Percentiles rank a stretch among this genome's conserved stretches.
Evolutionary conservation across 2,113 vertebrate species (phyloP).

Genomic region (Myiozetetes cayanensis): DNA sequence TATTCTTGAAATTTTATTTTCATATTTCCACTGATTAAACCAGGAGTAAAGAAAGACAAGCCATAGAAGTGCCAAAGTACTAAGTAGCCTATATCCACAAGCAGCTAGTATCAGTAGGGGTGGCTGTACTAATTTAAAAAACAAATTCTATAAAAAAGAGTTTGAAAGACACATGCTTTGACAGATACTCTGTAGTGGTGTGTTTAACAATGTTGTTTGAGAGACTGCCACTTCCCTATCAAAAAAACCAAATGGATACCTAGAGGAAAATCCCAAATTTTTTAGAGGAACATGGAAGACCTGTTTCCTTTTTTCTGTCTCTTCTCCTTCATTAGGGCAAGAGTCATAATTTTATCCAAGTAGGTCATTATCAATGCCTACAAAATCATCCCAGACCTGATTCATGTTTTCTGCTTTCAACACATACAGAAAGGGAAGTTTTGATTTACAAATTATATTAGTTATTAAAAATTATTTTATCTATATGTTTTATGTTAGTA

Average conservation of each 20-base stretch:
- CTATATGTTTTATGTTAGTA: not conserved
- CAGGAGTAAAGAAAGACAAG: not conserved
- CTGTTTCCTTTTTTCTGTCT: not conserved
- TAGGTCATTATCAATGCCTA: not conserved
- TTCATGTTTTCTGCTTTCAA: not conserved
- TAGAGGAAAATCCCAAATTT: not conserved
- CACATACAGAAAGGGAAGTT: not conserved
- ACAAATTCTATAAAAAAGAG: not conserved
- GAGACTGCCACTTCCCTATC: not conserved
- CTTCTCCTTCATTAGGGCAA: not conserved
- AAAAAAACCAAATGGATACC: not conserved
- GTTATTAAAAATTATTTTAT: not conserved
- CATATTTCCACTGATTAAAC: not conserved
- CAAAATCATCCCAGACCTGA: not conserved
- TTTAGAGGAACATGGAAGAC: not conserved
- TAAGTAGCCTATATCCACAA: not conserved
- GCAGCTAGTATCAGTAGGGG: not conserved
- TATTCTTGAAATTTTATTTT: not conserved
- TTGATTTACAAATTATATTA: not conserved
- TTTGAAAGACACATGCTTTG: not conserved
- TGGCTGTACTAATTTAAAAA: accelerated
- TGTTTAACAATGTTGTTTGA: not conserved
- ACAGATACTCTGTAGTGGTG: not conserved
- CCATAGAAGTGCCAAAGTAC: not conserved
- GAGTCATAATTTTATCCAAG: not conserved